Percentiles rank a stretch among this genome's conserved stretches.
Evolutionary conservation across 2,113 vertebrate genomes (phyloP).

Genomic region (Plestiodon gilberti): DNA sequence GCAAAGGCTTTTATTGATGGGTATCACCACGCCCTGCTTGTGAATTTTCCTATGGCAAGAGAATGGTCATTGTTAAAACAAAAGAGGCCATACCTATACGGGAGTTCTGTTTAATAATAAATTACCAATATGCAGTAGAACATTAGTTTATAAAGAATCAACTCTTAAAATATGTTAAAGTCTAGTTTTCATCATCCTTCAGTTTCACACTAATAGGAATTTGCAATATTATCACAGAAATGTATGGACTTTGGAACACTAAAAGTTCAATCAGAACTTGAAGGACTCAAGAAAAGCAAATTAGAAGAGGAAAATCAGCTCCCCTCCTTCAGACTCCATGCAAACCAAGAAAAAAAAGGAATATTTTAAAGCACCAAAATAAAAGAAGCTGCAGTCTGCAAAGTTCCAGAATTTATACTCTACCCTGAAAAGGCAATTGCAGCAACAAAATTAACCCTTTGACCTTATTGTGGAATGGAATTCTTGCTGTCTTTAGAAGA

Average conservation of each 20-base stretch:
- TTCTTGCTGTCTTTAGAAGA: slow-evolving; percentile 68
- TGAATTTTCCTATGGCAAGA: not conserved
- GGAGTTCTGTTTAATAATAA: not conserved
- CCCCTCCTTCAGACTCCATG: not conserved
- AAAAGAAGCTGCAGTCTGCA: slow-evolving; percentile 46
- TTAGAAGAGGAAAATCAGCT: not conserved
- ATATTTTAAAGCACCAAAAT: slow-evolving; percentile 44
- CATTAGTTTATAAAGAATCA: not conserved
- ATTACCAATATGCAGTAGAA: not conserved
- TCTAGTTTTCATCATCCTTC: not conserved
- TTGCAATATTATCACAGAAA: not conserved
- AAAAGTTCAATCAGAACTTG: slow-evolving; percentile 5
- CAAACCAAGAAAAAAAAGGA: slow-evolving; percentile 16
- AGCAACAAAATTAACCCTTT: slow-evolving; percentile 72
- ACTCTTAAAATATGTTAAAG: not conserved
- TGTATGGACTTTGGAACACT: not conserved
- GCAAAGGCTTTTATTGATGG: not conserved
- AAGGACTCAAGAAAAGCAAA: not conserved
- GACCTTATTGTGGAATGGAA: slow-evolving; percentile 71
- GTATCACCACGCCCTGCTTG: not conserved
- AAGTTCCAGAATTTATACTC: slow-evolving; percentile 67
- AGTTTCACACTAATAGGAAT: not conserved
- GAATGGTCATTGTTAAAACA: not conserved
- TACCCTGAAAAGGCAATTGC: slow-evolving; percentile 61
- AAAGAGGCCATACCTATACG: not conserved